Evolutionary conservation across 2,113 vertebrate genomes (phyloP), one percentile per base, ranked within the genome.

Genomic region (Aphyosemion australe): DNA sequence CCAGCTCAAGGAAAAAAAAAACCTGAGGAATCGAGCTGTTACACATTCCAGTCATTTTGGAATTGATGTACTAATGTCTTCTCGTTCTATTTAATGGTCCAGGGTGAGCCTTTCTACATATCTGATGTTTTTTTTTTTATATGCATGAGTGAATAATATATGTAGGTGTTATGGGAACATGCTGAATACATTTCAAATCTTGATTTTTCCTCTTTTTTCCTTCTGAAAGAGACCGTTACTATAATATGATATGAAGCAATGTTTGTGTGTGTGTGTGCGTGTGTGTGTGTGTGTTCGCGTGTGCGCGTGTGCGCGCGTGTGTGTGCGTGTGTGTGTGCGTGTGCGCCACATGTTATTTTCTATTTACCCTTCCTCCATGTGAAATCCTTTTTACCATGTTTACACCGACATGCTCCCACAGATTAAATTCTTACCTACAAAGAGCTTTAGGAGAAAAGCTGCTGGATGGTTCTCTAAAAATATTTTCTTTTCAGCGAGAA

Each of bases 341-440:
- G 45, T 55, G 21, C 53, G 18, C 21, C 37, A 47, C 65, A 54
- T 26, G 8, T 1, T 2, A 69, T 64, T 41, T n/a, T 37, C 37
- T 46, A 8, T 46, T 26, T 16, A 5, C 53, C 42, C 14, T 45
- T 58, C 58, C 54, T 69, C 46, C 48, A 41, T 61, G 65, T 69
- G 61, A 72, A 79, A 80, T 83, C 48, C 51, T 70, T 70, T 76
- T 69, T 45, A 57, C 16, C 57, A 19, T 52, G 60, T 77, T 70
- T 63, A 56, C 77, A 47, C 8, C 4, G 26, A 64, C 54, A 65
- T 41, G 15, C 43, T 52, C 45, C 26, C 50, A 37, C 48, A 57
- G 68, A 79, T 78, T 46, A 55, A 76, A 15, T 62, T 18, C 43
- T 53, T 52, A 76, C 49, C 69, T 73, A 59, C 47, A 69, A 61